Percentiles rank a stretch among this genome's conserved stretches.
Conservation (phyloP, 2,113 vertebrate genomes). For the Variabilichromis moorii region DNA sequence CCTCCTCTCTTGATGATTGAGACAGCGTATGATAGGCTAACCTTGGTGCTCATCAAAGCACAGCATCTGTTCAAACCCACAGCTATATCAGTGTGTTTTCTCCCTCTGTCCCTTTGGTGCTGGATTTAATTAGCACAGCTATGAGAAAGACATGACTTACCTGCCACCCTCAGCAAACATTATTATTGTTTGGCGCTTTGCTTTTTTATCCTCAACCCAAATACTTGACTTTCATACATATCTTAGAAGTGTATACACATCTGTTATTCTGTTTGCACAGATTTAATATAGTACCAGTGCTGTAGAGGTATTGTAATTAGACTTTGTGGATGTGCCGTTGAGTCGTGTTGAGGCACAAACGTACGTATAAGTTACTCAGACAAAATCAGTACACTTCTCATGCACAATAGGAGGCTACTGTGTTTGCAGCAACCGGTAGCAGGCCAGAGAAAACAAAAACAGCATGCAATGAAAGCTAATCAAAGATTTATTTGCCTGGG, state of each 20-base stretch:
- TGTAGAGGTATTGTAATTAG: background rate
- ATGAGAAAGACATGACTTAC: conserved; percentile 43
- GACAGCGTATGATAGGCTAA: conserved; percentile 27
- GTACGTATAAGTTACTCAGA: background rate
- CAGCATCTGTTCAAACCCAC: conserved; percentile 57
- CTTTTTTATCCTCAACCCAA: conserved; percentile 22
- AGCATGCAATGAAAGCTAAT: conserved; percentile 34
- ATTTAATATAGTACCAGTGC: background rate
- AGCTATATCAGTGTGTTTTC: conserved; percentile 32
- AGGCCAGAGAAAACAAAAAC: conserved; percentile 20
- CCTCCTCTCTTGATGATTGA: conserved; percentile 24
- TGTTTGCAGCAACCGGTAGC: conserved; percentile 7
- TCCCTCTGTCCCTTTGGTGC: conserved; percentile 31
- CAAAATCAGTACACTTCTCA: background rate
- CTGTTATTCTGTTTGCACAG: conserved; percentile 10
- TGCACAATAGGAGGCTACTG: background rate
- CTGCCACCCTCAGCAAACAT: conserved; percentile 53
- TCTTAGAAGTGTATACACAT: background rate
- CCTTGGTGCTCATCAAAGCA: conserved; percentile 51
- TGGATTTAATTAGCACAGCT: conserved; percentile 63
- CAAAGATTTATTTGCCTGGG: conserved; percentile 41
- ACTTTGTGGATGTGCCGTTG: background rate
- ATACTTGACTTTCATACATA: background rate
- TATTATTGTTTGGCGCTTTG: conserved; percentile 31
- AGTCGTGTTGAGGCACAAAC: background rate